phyloP scores from a whole-genome alignment of 2,797 vertebrate genomes.

The Malurus splendens region DNA sequence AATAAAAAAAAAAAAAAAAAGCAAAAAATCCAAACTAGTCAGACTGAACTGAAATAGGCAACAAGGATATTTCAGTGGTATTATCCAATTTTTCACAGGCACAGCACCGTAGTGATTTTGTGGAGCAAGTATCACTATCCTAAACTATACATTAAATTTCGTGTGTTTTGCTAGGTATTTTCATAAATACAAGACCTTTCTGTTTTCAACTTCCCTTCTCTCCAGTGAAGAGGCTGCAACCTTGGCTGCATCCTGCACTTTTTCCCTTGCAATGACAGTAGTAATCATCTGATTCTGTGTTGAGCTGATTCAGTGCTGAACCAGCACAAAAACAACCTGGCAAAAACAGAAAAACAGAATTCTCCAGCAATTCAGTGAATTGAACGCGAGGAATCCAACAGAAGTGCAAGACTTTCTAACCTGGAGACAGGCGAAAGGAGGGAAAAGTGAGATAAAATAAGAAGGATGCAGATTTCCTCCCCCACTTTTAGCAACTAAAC shows the following conservation, averaged over 20 bases:
- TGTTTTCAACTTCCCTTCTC: neutral
- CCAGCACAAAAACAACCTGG: neutral
- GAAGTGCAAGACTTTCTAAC: neutral
- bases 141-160: neutral
- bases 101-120: neutral
- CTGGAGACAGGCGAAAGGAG: neutral
- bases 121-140: neutral
- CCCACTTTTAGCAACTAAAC: neutral
- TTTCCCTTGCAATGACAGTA: neutral
- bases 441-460: neutral
- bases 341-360: neutral
- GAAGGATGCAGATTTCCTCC: neutral
- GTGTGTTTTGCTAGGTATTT: neutral
- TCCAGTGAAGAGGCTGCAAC: neutral
- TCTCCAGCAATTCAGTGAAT: neutral
- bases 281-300: neutral
- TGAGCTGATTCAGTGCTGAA: slow-evolving; percentile 3
- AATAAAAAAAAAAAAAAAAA: no score
- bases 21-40: neutral
- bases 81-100: neutral
- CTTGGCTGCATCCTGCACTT: neutral
- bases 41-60: neutral
- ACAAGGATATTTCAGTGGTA: neutral
- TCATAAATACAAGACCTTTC: neutral
- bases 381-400: neutral